Evolutionary conservation across 92 coral and sea anemone genomes (phyloP).

Genomic region (Umimayanthus kanabou): DNA sequence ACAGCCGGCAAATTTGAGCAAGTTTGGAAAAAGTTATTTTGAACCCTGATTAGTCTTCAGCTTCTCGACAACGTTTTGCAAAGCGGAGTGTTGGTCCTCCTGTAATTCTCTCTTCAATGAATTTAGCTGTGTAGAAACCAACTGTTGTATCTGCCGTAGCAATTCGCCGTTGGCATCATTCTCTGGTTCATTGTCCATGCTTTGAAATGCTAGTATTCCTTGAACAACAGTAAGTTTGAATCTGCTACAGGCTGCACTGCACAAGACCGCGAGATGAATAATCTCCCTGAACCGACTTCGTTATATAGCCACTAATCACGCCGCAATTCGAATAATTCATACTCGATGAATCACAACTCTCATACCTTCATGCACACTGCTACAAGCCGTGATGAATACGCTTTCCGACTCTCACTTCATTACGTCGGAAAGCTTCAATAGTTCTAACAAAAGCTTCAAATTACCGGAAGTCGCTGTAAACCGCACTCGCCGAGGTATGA

Average conservation of each 20-base stretch:
- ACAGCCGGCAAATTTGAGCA: too few relatives aligned
- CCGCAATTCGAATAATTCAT: slow-evolving; percentile 5
- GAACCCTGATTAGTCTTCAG: too few relatives aligned
- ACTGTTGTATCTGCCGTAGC: background rate
- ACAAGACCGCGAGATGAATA: slow-evolving; percentile 6
- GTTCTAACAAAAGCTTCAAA: too few relatives aligned
- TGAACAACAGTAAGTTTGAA: background rate
- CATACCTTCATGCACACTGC: background rate
- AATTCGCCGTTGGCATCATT: background rate
- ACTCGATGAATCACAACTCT: background rate
- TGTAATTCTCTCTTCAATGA: slow-evolving; percentile 4
- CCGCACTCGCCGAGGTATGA: too few relatives aligned
- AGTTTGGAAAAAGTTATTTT: too few relatives aligned
- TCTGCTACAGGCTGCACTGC: background rate
- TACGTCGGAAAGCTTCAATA: slow-evolving; percentile 15
- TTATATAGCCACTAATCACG: background rate
- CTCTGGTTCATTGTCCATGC: too few relatives aligned
- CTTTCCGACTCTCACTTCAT: slow-evolving; percentile 18
- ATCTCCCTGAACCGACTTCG: background rate
- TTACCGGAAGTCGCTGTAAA: too few relatives aligned
- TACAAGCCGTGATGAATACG: background rate
- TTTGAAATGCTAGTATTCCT: too few relatives aligned
- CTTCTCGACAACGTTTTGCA: slow-evolving; percentile 1
- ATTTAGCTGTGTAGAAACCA: background rate
- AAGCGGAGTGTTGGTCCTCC: background rate